Conservation (phyloP, 2,797 vertebrate genomes). For the Numenius phaeopus region DNA sequence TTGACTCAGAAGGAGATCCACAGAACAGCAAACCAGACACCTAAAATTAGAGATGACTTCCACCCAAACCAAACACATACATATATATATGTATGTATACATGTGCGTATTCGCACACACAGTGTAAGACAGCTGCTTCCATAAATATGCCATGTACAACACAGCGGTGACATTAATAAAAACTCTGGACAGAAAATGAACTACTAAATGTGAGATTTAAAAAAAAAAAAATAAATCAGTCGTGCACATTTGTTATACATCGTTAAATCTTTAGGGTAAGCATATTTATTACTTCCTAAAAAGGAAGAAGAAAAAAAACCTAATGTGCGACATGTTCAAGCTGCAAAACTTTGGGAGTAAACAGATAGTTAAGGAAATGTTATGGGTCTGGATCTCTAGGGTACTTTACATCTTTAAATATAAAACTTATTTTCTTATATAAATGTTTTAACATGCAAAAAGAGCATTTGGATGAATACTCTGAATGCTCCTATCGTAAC, state of each 20-base stretch:
- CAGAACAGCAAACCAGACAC: background rate
- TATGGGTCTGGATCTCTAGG: background rate
- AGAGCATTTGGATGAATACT: conserved; percentile 22
- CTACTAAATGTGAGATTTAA: background rate
- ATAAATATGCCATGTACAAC: background rate
- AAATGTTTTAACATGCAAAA: conserved; percentile 69
- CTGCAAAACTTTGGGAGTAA: background rate
- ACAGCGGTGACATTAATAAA: conserved; percentile 8
- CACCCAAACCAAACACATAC: background rate
- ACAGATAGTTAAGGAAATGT: background rate
- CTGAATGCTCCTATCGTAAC: background rate
- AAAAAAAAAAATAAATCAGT: background rate
- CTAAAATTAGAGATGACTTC: background rate
- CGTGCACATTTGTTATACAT: background rate
- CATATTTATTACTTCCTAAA: conserved; percentile 20
- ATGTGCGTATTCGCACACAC: background rate
- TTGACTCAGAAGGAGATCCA: background rate
- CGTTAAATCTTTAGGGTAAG: background rate
- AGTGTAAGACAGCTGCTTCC: background rate
- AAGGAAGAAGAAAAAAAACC: background rate
- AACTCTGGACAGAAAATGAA: conserved; percentile 15
- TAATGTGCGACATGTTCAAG: background rate
- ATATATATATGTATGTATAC: background rate
- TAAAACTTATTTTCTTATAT: conserved; percentile 51
- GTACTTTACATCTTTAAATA: conserved; percentile 31